Percentiles rank a stretch among this genome's conserved stretches.
Conservation (phyloP, 2,888 invertebrate genomes). For the Scaptomyza flava region DNA sequence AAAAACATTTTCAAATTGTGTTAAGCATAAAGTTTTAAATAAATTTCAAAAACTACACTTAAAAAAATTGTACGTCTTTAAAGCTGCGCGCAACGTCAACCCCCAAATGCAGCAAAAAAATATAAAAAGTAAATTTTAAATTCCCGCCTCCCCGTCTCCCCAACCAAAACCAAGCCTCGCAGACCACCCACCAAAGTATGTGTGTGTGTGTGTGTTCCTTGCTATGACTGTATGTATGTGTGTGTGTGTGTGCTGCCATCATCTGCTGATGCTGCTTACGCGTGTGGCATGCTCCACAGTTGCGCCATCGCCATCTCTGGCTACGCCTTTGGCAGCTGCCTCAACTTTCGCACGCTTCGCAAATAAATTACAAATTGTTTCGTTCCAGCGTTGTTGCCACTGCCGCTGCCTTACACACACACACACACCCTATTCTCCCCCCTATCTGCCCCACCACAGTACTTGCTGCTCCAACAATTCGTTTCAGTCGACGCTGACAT, state of each 20-base stretch:
- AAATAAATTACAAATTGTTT: constrained; percentile 83
- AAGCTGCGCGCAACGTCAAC: constrained; percentile 23
- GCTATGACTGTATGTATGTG: background rate
- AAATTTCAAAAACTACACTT: constrained; percentile 50
- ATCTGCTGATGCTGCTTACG: constrained; percentile 42
- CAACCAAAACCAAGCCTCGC: background rate
- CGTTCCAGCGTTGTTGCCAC: constrained; percentile 66
- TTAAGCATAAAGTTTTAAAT: constrained; percentile 54
- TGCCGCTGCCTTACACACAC: constrained; percentile 45
- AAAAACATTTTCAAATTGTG: constrained; percentile 41
- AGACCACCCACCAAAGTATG: constrained; percentile 16
- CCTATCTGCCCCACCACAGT: background rate
- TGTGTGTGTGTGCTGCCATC: constrained; percentile 35
- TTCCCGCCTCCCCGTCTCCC: background rate
- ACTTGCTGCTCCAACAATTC: constrained; percentile 53
- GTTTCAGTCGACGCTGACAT: constrained; percentile 74
- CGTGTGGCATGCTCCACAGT: constrained; percentile 43
- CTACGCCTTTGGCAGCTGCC: constrained; percentile 78
- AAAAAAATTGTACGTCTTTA: constrained; percentile 39
- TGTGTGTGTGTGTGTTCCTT: background rate
- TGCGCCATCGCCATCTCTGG: constrained; percentile 50
- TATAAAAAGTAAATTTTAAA: constrained; percentile 1
- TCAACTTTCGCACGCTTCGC: constrained; percentile 79
- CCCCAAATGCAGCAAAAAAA: constrained; percentile 4
- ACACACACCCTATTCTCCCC: constrained; percentile 8